Percentiles rank a stretch among this genome's conserved stretches.
phyloP scores from a whole-genome alignment of 1,140 invertebrate genomes.

The Aphelenchoides fujianensis region DNA sequence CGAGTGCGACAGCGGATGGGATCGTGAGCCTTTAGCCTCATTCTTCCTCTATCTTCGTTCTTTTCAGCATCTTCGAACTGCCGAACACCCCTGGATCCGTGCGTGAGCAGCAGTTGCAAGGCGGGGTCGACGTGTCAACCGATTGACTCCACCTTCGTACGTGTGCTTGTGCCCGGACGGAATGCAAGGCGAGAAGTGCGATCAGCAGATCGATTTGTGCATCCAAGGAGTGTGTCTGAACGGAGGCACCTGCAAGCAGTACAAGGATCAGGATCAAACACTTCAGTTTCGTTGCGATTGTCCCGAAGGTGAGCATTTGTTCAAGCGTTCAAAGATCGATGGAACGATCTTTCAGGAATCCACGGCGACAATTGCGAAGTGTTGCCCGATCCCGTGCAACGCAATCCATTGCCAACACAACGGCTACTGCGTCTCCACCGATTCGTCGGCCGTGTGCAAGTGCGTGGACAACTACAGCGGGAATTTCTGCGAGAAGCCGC shows the following conservation, averaged over 20 bases:
- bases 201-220: neutral
- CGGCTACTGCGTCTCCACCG: neutral
- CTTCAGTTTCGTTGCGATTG: slow-evolving; percentile 1
- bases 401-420: neutral
- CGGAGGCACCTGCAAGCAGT: slow-evolving; percentile 11
- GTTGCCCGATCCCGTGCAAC: neutral
- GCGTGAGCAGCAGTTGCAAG: neutral
- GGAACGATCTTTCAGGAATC: neutral
- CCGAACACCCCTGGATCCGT: neutral
- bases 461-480: neutral
- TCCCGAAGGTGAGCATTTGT: neutral
- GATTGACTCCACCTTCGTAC: neutral
- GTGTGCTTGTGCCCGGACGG: slow-evolving; percentile 8
- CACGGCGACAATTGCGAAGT: slow-evolving; percentile 1
- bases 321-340: neutral
- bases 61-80: neutral
- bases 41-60: too few relatives aligned
- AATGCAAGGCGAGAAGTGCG: neutral
- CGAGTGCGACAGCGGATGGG: neutral
- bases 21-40: too few relatives aligned
- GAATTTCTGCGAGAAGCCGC: neutral
- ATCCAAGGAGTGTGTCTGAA: slow-evolving; percentile 14
- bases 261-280: neutral
- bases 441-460: neutral
- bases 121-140: neutral